Evolutionary conservation across 2,797 vertebrate genomes (phyloP).

Genomic region (Ambastaia sidthimunki): DNA sequence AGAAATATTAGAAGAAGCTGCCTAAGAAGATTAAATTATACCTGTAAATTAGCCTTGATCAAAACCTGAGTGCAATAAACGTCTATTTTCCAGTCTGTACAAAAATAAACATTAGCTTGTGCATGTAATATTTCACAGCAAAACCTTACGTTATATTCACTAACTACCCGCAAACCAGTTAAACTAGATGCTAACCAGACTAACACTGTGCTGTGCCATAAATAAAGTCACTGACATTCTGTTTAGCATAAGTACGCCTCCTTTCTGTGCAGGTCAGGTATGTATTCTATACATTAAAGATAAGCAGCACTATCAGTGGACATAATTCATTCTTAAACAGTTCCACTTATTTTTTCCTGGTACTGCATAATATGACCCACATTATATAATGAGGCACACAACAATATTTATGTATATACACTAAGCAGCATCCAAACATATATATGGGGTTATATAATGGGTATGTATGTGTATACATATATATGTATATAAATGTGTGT

Average conservation of each 20-base stretch:
- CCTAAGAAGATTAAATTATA: constrained; percentile 7
- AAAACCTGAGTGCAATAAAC: not conserved
- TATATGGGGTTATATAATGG: not conserved
- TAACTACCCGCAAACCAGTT: too few relatives aligned
- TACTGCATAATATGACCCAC: not conserved
- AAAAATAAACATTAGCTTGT: not conserved
- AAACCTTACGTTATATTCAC: too few relatives aligned
- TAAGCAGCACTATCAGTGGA: too few relatives aligned
- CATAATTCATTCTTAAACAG: too few relatives aligned
- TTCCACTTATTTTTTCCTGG: not conserved
- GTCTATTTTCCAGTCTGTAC: not conserved
- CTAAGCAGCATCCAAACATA: not conserved
- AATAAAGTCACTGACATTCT: too few relatives aligned
- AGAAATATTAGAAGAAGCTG: constrained; percentile 10
- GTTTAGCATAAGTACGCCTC: too few relatives aligned
- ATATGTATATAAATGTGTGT: too few relatives aligned
- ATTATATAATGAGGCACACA: constrained; percentile 16
- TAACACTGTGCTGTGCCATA: too few relatives aligned
- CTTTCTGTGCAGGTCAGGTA: too few relatives aligned
- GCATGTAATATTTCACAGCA: too few relatives aligned
- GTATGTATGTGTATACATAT: not conserved
- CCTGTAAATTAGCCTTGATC: not conserved
- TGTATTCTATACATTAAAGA: too few relatives aligned
- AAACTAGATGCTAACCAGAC: too few relatives aligned
- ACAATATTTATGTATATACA: not conserved